Base-by-base conservation (phyloP, 2,888 invertebrate species). In the Endomychus coccineus region DNA sequence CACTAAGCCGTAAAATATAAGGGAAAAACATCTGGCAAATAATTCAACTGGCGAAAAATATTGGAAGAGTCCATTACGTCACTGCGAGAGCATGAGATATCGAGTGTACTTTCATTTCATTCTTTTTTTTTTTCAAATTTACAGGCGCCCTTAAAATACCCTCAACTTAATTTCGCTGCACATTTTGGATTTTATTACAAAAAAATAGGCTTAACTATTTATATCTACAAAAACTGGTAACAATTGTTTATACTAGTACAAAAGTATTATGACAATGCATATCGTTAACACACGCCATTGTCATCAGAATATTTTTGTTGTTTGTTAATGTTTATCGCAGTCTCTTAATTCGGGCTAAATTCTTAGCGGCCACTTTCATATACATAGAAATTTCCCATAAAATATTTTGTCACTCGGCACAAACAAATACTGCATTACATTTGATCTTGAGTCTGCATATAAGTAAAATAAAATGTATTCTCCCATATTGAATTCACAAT, bases 301-400 rank as follows among this genome's bases (percentile, higher is more conserved):
- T 58, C 61, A 62, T 62, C 62, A 62, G 61, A 64, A 64, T 66
- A 65, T 53, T 61, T 65, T 65, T 62, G 64, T 58, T 56, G 48
- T 62, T 62, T 64, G 63, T 64, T 62, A 66, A 63, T 64, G 66
- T 66, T 62, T 62, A 67, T 67, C 66, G 67, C 67, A 67, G 67
- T 67, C 66, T 67, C 67, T 67, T 67, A 63, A 55, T 54, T 49
- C 53, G 21, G 34, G 39, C 34, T 22, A 17, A 7, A 10, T 19
- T 33, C 28, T 28, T 13, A 25, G 28, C 38, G 38, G 38, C 34
- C 38, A 19, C 21, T 6, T 19, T 31, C 31, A 15, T 31, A 19
- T 31, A 37, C 36, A 37, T 13, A 37, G 31, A 31, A 37, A 37
- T 37, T 37, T n/a, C 36, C 36, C 36, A 11, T n/a, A n/a, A n/a